A percentile compares a stretch with the other conserved stretches of the same genome.
phyloP scores from a whole-genome alignment of 1,140 invertebrate species.

The Phthorimaea operculella region DNA sequence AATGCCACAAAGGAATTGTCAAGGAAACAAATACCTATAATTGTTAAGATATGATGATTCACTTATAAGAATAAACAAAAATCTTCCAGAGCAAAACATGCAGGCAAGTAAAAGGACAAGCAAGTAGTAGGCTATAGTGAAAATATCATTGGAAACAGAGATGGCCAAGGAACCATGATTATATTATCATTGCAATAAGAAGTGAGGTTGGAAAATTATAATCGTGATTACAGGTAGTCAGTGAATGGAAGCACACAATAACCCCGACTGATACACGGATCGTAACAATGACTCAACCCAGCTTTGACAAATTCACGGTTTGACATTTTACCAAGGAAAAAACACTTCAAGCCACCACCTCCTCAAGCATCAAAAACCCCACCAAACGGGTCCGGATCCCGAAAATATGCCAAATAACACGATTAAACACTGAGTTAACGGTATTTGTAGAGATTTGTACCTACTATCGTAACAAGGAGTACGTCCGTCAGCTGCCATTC shows the following conservation, averaged over 20 bases:
- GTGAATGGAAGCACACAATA: slow-evolving; percentile 27
- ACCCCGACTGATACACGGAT: slow-evolving; percentile 40
- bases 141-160: neutral
- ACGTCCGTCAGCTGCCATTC: slow-evolving; percentile 66
- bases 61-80: neutral
- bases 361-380: slow-evolving; percentile 33
- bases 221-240: slow-evolving; percentile 20
- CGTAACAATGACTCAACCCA: slow-evolving; percentile 63
- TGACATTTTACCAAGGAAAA: slow-evolving; percentile 61
- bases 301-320: slow-evolving; percentile 64
- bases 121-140: neutral
- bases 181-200: neutral
- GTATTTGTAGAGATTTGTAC: slow-evolving; percentile 52
- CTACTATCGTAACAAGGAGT: slow-evolving; percentile 55
- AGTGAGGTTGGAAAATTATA: neutral
- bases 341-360: slow-evolving; percentile 44
- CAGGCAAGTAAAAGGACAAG: neutral
- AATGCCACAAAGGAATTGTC: no score
- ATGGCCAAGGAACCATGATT: neutral
- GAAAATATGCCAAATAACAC: slow-evolving; percentile 22
- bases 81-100: neutral
- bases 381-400: slow-evolving; percentile 24
- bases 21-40: no score
- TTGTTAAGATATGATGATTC: neutral
- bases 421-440: slow-evolving; percentile 23